Evolutionary conservation across 2,888 invertebrate genomes (phyloP).

Genomic region (Cheilosia soror): DNA sequence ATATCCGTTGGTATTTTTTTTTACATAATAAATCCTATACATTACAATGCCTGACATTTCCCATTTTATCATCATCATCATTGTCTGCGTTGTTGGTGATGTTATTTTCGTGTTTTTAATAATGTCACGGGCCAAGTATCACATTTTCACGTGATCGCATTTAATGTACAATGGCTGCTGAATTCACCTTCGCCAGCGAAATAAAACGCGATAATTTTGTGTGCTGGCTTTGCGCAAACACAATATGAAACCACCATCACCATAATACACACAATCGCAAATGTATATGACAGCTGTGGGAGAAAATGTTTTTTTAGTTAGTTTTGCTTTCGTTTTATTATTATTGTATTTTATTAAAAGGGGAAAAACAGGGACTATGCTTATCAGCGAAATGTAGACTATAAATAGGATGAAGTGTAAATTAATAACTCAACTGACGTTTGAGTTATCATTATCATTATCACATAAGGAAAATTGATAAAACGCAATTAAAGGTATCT

Average conservation of each 20-base stretch:
- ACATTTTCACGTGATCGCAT: constrained; percentile 60
- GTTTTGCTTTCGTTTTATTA: no score
- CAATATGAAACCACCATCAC: no score
- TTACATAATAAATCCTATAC: no score
- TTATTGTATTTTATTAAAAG: no score
- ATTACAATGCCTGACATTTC: not conserved
- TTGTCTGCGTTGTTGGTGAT: constrained; percentile 1
- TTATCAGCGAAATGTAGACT: not conserved
- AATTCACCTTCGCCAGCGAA: constrained; percentile 47
- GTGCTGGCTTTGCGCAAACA: no score
- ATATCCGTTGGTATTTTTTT: no score
- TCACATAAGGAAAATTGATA: no score
- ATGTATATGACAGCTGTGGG: no score
- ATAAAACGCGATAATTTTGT: not conserved
- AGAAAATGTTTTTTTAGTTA: no score
- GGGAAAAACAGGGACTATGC: not conserved
- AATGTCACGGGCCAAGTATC: constrained; percentile 53
- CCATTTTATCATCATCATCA: not conserved
- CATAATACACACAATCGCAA: no score
- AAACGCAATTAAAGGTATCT: no score
- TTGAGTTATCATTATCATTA: not conserved
- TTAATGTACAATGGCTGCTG: constrained; percentile 38
- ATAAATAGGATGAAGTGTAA: not conserved
- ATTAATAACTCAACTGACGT: not conserved
- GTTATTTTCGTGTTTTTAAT: constrained; percentile 28